Evolutionary conservation across 2,113 vertebrate species (phyloP).

Genomic region (Myrmophylax atrothorax): DNA sequence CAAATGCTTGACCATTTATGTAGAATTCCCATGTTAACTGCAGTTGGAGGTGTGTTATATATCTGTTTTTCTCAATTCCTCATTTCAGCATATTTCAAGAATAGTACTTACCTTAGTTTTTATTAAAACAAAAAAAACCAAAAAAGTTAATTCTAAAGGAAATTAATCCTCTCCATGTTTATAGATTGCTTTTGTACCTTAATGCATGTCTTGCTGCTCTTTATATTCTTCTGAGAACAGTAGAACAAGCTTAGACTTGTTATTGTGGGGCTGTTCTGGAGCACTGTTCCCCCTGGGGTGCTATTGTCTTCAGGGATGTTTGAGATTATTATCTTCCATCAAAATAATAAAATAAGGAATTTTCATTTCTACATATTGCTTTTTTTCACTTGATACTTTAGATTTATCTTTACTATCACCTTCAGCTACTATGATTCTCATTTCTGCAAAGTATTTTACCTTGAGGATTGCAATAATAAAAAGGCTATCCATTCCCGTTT

Average conservation of each 20-base stretch:
- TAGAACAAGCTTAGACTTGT: neutral
- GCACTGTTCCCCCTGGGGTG: neutral
- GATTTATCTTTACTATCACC: neutral
- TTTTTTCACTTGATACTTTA: neutral
- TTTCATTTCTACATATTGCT: neutral
- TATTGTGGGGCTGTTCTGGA: neutral
- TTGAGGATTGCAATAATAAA: neutral
- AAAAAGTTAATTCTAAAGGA: neutral
- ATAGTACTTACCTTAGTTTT: neutral
- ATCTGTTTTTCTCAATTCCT: neutral
- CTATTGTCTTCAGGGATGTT: neutral
- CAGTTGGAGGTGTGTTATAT: neutral
- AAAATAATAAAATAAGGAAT: neutral
- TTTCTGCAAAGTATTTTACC: neutral
- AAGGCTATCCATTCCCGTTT: neutral
- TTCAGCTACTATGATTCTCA: neutral
- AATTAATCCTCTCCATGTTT: neutral
- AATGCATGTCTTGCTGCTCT: neutral
- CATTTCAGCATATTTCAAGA: neutral
- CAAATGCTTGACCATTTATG: neutral
- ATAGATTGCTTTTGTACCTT: neutral
- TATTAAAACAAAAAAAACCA: neutral
- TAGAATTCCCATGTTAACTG: fast-evolving
- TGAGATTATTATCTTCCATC: neutral
- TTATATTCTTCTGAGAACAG: neutral